Evolutionary conservation across 2,113 vertebrate genomes (phyloP).

Genomic region (Ammodytes dubius): DNA sequence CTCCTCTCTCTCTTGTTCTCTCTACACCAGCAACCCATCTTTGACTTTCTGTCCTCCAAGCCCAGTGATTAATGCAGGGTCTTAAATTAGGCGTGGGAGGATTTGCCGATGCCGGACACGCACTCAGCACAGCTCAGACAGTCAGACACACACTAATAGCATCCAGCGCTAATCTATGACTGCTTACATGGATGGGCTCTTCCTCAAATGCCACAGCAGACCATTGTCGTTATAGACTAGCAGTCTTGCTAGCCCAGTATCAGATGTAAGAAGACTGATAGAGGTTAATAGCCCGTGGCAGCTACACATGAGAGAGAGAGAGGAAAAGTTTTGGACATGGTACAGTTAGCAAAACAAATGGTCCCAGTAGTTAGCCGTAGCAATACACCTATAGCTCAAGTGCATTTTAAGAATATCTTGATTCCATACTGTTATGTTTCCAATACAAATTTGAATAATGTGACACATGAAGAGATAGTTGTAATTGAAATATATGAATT

Average conservation of each 20-base stretch:
- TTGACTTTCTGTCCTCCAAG: slow-evolving; percentile 85
- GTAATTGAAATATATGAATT: too few species aligned
- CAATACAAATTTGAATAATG: slow-evolving; percentile 5
- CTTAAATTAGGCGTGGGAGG: slow-evolving; percentile 84
- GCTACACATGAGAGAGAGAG: slow-evolving; percentile 29
- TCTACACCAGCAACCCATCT: slow-evolving; percentile 69
- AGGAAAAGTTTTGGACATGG: slow-evolving; percentile 60
- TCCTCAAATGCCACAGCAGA: slow-evolving; percentile 80
- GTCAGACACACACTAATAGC: slow-evolving; percentile 79
- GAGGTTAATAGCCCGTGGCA: slow-evolving; percentile 72
- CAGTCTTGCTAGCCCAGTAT: slow-evolving; percentile 69
- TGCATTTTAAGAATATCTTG: slow-evolving; percentile 22
- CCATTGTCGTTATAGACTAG: slow-evolving; percentile 76
- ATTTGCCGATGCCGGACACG: slow-evolving; percentile 79
- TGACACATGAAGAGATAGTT: slow-evolving; percentile 1
- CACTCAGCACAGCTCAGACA: slow-evolving; percentile 67
- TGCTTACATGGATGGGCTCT: slow-evolving; percentile 80
- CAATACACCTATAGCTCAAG: slow-evolving; percentile 26
- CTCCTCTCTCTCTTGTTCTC: too few species aligned
- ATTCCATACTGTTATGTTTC: slow-evolving; percentile 11
- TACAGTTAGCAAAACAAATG: slow-evolving; percentile 27
- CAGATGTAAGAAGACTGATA: slow-evolving; percentile 78
- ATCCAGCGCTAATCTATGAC: slow-evolving; percentile 83
- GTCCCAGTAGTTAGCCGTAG: slow-evolving; percentile 40
- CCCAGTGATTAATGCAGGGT: slow-evolving; percentile 83